phyloP scores from a whole-genome alignment of 2,888 invertebrate genomes.

The Stenchaetothrips biformis region DNA sequence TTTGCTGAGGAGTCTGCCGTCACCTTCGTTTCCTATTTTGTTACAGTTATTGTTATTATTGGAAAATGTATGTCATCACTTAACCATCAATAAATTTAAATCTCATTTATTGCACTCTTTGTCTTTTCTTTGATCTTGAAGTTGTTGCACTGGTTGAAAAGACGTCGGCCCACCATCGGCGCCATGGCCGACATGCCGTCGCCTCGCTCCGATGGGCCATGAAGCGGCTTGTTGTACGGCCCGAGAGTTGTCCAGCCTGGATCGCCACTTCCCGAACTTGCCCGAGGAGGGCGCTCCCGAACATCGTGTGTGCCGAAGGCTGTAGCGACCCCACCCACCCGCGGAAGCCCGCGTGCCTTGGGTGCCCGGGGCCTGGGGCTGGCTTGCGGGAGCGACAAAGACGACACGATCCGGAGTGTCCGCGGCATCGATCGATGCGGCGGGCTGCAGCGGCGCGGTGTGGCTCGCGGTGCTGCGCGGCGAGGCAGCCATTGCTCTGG shows the following conservation, averaged over 20 bases:
- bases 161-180: neutral
- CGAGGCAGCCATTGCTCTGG: neutral
- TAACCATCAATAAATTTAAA: neutral
- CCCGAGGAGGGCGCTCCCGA: no score
- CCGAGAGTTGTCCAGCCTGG: neutral
- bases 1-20: neutral
- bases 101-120: neutral
- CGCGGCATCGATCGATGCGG: neutral
- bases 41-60: constrained; percentile 8
- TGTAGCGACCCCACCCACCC: no score
- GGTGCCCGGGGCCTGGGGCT: no score
- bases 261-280: neutral
- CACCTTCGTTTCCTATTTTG: constrained; percentile 21
- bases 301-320: no score
- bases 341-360: no score
- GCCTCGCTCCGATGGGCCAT: neutral
- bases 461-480: neutral
- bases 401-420: no score
- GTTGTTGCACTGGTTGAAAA: neutral
- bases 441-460: neutral
- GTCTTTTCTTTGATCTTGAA: neutral
- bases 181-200: neutral
- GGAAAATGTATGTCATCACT: neutral
- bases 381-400: no score
- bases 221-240: no score